Conservation (phyloP, 2,113 vertebrate genomes). For the Ctenomys sociabilis region DNA sequence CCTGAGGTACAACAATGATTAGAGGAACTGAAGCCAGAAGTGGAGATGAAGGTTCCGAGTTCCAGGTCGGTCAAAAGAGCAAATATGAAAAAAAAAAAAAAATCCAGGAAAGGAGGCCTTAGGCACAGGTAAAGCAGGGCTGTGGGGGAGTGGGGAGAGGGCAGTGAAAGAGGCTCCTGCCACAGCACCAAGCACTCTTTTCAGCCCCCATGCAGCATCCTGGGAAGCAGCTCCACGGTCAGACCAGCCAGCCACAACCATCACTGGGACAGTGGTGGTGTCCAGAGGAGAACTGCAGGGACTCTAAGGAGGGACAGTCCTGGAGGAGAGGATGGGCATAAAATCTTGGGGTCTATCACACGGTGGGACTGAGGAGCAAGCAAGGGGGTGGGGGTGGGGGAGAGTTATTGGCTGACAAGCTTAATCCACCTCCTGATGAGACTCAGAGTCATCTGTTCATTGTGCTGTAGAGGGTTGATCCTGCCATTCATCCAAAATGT, state of each 20-base stretch:
- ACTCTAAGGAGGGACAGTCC: neutral
- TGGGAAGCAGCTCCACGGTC: neutral
- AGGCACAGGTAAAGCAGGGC: neutral
- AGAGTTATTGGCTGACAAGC: rapidly evolving
- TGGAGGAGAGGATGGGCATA: neutral
- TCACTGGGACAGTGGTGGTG: neutral
- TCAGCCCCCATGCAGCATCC: neutral
- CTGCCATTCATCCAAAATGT: neutral
- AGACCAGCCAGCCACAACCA: neutral
- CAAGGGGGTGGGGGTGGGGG: too few relatives aligned
- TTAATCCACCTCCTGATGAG: too few relatives aligned
- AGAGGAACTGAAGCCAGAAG: neutral
- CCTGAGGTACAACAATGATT: neutral
- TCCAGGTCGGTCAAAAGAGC: neutral
- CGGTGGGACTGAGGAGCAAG: neutral
- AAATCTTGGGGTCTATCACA: rapidly evolving
- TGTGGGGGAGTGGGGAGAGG: neutral
- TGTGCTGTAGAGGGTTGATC: neutral
- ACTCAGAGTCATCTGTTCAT: neutral
- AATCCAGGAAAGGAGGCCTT: neutral
- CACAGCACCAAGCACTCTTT: neutral
- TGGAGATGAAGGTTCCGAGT: rapidly evolving
- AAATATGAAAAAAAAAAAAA: too few relatives aligned
- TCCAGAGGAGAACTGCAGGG: neutral
- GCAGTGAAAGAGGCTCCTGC: neutral